Base-by-base conservation (phyloP, 2,888 invertebrate species). In the Rhyacophila evoluta region DNA sequence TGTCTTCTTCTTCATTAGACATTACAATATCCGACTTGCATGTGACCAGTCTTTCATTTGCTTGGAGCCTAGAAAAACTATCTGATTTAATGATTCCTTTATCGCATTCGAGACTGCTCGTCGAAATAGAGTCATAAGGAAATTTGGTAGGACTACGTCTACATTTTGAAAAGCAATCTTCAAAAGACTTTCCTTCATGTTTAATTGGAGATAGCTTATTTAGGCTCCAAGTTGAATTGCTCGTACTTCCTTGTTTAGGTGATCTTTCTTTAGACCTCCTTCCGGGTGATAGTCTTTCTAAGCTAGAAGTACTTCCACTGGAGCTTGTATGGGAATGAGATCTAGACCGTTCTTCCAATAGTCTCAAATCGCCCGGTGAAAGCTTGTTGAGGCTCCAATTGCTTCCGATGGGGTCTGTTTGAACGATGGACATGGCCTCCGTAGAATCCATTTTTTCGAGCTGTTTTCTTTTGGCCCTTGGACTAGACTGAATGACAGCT, bases 401-500 rank as follows among this genome's bases (percentile, higher is more conserved):
- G 82, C 90, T 91, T 81, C 90, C 89, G 80, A 89, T 89, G 80
- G 89, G 89, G 72, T 87, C 87, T 15, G 89, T 88, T 85, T 91
- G 88, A 67, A 88, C 86, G 41, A 89, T 88, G 6, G 89, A 87
- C 83, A 88, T 86, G 12, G 88, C 86, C 75, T 90, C 90, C 19
- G 87, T 85, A 81, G 88, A 89, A 84, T 91, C 91, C 15, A 89
- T 84, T 84, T 89, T 88, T 80, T 90, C 90, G 0, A 91, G 84
- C 67, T 91, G 88, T 84, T 87, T 89, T 81, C 91, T 85, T 83
- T 90, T 90, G 0, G 90, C 87, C 81, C 90, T 86, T 29, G 92
- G 91, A 84, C 92, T 92, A 12, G 91, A 91, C 85, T 92, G 92
- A 77, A 93, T 92, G 0, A 92, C 92, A 36, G 92, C 91, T 84